A percentile compares a stretch with the other conserved stretches of the same genome.
These are phyloP conservation scores for Riparia riparia DNA, from an alignment of 2,113 vertebrate species.

Conservation along the genomic window DNA sequence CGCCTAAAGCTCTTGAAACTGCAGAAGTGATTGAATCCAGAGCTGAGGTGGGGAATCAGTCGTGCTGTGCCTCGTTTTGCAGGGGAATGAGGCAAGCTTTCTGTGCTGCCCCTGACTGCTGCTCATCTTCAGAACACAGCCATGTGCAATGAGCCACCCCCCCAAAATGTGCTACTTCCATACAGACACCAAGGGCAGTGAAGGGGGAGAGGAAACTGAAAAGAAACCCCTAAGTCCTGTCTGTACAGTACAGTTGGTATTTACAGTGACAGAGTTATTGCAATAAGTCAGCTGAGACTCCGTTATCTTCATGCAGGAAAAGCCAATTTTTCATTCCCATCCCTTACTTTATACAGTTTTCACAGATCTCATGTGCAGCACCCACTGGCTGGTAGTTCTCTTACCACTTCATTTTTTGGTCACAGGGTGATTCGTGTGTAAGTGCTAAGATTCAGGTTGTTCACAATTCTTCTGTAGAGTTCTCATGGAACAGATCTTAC, in stretches of 20 bases:
- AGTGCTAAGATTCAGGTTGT: background rate
- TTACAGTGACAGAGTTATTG: background rate
- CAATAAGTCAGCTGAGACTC: background rate
- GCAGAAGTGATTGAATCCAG: background rate
- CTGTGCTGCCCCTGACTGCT: background rate
- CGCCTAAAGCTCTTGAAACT: background rate
- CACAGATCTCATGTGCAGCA: background rate
- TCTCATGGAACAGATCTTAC: background rate
- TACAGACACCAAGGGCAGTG: background rate
- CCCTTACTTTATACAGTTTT: background rate
- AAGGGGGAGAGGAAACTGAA: background rate
- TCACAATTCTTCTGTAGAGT: background rate
- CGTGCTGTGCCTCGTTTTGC: background rate
- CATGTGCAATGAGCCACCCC: rapidly evolving
- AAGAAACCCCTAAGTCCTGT: background rate
- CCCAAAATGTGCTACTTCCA: background rate
- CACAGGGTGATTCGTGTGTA: background rate
- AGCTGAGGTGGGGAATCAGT: background rate
- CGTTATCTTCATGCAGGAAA: background rate
- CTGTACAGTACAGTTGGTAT: background rate
- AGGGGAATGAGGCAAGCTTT: background rate
- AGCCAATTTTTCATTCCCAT: background rate
- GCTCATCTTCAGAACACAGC: background rate
- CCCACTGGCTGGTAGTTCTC: background rate
- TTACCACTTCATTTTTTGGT: background rate